These are phyloP conservation scores for Phataginus tetradactyla DNA, from an alignment of 2,797 vertebrate species.

Conservation along the genomic window DNA sequence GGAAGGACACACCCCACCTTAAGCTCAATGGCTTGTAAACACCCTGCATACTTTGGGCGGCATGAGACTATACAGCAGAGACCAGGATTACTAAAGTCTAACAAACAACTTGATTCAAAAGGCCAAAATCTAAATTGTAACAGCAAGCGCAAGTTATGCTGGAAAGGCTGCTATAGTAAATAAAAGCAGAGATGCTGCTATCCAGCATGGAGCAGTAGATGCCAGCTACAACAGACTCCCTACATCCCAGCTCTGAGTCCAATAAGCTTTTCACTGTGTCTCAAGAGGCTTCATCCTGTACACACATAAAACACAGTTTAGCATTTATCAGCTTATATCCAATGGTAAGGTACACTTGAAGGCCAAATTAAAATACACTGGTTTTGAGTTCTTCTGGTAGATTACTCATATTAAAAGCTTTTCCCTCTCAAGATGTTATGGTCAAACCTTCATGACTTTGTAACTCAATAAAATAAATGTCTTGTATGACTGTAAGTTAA, in stretches of 20 bases:
- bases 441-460: background rate
- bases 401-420: background rate
- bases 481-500: background rate
- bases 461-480: conserved; percentile 4
- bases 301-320: background rate
- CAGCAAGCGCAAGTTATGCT: background rate
- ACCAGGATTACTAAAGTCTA: background rate
- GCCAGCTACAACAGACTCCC: background rate
- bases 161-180: background rate
- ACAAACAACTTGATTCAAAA: background rate
- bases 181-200: background rate
- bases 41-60: background rate
- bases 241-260: background rate
- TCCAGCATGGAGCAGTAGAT: background rate
- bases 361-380: conserved; percentile 21
- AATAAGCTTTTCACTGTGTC: background rate
- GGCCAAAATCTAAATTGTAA: background rate
- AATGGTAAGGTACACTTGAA: conserved; percentile 48
- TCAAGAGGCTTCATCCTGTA: background rate
- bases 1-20: background rate
- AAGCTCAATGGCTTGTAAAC: background rate
- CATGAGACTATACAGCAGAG: background rate
- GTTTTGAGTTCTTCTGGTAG: background rate
- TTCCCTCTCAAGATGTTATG: background rate
- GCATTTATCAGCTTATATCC: background rate